Evolutionary conservation across 2,113 vertebrate species (phyloP).

Genomic region (Andinoacara biseriatus): DNA sequence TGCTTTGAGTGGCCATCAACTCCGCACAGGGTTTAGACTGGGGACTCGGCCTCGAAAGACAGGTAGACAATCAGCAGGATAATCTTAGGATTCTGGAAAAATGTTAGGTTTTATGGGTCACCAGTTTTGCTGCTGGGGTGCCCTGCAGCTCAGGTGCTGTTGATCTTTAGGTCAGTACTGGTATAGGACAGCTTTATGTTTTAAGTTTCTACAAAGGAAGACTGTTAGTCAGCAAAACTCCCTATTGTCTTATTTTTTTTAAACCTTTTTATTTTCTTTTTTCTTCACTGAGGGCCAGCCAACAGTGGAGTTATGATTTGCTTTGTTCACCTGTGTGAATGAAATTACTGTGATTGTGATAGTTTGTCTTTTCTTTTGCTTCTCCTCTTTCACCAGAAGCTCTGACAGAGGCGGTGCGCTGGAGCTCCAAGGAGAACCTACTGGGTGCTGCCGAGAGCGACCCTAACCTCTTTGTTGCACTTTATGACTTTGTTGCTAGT

Average conservation of each 20-base stretch:
- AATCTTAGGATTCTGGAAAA: not conserved
- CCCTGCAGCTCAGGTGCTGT: not conserved
- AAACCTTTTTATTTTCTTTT: not conserved
- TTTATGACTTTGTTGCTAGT: constrained; percentile 99
- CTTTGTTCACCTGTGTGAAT: not conserved
- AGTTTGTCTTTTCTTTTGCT: not conserved
- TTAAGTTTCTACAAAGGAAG: rapidly evolving
- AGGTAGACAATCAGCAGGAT: constrained; percentile 63
- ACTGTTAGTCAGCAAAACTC: not conserved
- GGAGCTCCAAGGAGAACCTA: constrained; percentile 99
- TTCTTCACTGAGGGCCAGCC: not conserved
- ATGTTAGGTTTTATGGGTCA: not conserved
- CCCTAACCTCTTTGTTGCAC: constrained; percentile 98
- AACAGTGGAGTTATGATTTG: not conserved
- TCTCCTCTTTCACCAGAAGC: constrained; percentile 84
- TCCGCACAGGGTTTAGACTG: constrained; percentile 61
- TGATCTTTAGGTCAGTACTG: not conserved
- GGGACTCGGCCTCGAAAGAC: constrained; percentile 38
- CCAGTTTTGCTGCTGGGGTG: not conserved
- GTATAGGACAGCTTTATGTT: not conserved
- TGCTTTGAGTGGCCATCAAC: constrained; percentile 67
- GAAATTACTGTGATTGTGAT: not conserved
- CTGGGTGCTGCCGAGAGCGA: constrained; percentile 96
- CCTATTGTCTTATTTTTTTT: not conserved
- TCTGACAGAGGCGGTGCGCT: constrained; percentile 95